Evolutionary conservation across 2,797 vertebrate genomes (phyloP).

Genomic region (Hylomyscus alleni): DNA sequence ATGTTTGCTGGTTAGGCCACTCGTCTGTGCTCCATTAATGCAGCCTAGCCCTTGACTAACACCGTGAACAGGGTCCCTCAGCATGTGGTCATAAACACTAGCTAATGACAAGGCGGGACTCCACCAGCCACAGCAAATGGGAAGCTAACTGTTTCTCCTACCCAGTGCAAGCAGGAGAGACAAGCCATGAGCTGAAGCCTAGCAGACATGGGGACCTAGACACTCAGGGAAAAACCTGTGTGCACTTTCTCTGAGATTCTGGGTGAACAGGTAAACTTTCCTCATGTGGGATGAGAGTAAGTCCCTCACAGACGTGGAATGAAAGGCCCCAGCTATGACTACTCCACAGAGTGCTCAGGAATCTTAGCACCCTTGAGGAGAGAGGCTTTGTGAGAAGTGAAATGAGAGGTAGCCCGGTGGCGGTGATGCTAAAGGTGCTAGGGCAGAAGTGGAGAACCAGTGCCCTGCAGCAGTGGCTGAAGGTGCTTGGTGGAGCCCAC

Average conservation of each 20-base stretch:
- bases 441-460: neutral
- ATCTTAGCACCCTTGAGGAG: neutral
- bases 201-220: neutral
- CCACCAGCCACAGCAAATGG: neutral
- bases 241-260: neutral
- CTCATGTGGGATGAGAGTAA: neutral
- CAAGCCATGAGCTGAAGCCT: neutral
- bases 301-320: neutral
- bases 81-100: neutral
- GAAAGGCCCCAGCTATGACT: neutral
- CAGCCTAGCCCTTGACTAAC: neutral
- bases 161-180: neutral
- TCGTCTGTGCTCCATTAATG: neutral
- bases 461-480: neutral
- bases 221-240: neutral
- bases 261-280: neutral
- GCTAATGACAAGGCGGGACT: constrained; percentile 17
- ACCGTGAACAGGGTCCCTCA: neutral
- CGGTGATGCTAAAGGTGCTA: neutral
- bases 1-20: neutral
- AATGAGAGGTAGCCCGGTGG: neutral
- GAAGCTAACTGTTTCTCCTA: neutral
- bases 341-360: neutral
- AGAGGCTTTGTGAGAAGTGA: neutral
- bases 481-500: neutral